Base-by-base conservation (phyloP, 2,113 vertebrate species). In the Ptilonorhynchus violaceus region DNA sequence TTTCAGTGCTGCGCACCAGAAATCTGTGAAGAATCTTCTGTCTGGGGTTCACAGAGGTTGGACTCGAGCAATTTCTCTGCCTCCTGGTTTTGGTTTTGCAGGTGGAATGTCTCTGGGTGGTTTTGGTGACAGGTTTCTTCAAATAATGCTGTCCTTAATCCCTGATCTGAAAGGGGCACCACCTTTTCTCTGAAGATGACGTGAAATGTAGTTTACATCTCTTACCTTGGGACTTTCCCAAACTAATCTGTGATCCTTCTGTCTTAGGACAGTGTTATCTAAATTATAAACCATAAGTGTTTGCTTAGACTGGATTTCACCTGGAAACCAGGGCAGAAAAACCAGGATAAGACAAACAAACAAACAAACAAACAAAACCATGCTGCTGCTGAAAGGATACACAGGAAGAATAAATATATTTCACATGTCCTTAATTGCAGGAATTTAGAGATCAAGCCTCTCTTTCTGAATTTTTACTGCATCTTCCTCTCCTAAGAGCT, bases 1-100 rank as follows among this genome's bases (percentile, higher is more conserved):
- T 97, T 89, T 96, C 89, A 47, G 93, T 95, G 89, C 93, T 95
- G 91, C 37, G 88, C 90, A 78, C 88, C 95, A 88, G 91, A 20
- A 81, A 87, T 93, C 81, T 55, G n/a, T 88, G 85, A 87, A 35
- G 78, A 47, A 55, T 63, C 44, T 82, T 90, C 88, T 47, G n/a
- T n/a, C 85, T 63, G 75, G 58, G 89, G 41, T 49, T 88, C 82
- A 11, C 74, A 49, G 44, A 88, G 80, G 42, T 73, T 22, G 59
- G 56, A 41, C 73, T 46, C 42, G 80, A 42, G 69, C 41, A 20
- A 44, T 75, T 93, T 37, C 31, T 85, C 86, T 76, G 84, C 58
- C 91, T 73, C 75, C n/a, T 77, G 41, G 25, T 35, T 87, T 66
- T 25, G 74, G 41, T 50, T 78, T 81, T 85, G 63, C 41, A 87